Evolutionary conservation across 1,140 invertebrate genomes (phyloP).

Genomic region (Sarcophaga bullata): DNA sequence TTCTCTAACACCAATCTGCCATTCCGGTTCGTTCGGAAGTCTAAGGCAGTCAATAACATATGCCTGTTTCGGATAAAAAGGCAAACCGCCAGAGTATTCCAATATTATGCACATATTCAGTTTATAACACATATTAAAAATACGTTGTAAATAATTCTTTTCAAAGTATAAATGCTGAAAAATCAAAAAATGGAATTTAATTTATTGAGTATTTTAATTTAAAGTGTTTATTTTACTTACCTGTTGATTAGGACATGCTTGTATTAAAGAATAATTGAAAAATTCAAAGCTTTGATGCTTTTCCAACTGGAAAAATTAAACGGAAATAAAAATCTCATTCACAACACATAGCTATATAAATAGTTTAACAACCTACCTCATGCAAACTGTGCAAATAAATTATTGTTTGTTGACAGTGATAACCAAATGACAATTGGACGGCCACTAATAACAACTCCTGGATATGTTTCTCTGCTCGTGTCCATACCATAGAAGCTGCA

Average conservation of each 20-base stretch:
- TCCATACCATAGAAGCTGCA: background rate
- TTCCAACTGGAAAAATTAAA: background rate
- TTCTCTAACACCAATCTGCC: background rate
- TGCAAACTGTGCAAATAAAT: slow-evolving; percentile 9
- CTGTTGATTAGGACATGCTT: background rate
- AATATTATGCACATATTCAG: background rate
- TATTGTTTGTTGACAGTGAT: slow-evolving; percentile 5
- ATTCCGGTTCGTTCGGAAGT: background rate
- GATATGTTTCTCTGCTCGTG: background rate
- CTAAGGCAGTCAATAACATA: background rate
- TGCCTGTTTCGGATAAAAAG: background rate
- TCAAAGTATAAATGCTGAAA: background rate
- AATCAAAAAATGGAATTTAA: background rate
- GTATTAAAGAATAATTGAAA: background rate
- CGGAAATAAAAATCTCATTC: background rate
- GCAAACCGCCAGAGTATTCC: background rate
- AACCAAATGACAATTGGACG: background rate
- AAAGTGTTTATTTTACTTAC: background rate
- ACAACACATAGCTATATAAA: background rate
- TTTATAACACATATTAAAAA: background rate
- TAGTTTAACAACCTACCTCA: background rate
- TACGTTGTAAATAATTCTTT: slow-evolving; percentile 5
- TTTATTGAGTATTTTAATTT: no score
- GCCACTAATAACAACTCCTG: background rate
- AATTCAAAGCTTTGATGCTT: background rate